A percentile compares a stretch with the other conserved stretches of the same genome.
Evolutionary conservation across 2,888 invertebrate genomes (phyloP).

Genomic region (Cartodere bifasciata): DNA sequence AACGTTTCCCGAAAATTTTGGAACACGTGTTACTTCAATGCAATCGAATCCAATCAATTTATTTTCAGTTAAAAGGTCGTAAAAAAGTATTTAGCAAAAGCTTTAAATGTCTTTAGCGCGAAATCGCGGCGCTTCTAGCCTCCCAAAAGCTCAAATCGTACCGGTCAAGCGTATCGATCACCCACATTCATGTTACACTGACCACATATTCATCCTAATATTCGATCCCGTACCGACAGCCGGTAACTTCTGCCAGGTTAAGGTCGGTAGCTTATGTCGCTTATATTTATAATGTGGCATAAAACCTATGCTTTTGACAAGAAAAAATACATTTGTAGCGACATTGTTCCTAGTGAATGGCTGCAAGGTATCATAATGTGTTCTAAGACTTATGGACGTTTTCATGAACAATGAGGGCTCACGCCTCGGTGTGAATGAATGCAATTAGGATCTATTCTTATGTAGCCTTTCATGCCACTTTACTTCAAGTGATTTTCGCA

Average conservation of each 20-base stretch:
- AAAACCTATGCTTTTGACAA: conserved; percentile 13
- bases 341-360: conserved; percentile 27
- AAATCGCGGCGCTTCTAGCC: conserved; percentile 19
- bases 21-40: too few species aligned
- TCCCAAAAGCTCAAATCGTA: conserved; percentile 13
- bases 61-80: too few species aligned
- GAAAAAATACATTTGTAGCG: conserved; percentile 18
- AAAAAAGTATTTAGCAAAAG: too few species aligned
- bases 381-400: conserved; percentile 22
- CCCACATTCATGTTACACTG: conserved; percentile 5
- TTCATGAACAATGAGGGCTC: conserved; percentile 24
- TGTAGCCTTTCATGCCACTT: conserved; percentile 8
- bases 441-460: conserved; percentile 34
- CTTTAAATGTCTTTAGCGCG: conserved; percentile 18
- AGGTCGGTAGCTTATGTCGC: conserved; percentile 14
- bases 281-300: conserved; percentile 16
- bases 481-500: conserved; percentile 12
- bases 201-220: conserved; percentile 13
- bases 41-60: too few species aligned
- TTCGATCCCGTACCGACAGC: conserved; percentile 12
- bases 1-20: too few species aligned
- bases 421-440: conserved; percentile 34
- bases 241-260: conserved; percentile 11
- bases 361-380: conserved; percentile 27
- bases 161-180: conserved; percentile 21